A percentile compares a stretch with the other conserved stretches of the same genome.
phyloP scores from a whole-genome alignment of 2,888 invertebrate species.

The Drosophila paracracens region DNA sequence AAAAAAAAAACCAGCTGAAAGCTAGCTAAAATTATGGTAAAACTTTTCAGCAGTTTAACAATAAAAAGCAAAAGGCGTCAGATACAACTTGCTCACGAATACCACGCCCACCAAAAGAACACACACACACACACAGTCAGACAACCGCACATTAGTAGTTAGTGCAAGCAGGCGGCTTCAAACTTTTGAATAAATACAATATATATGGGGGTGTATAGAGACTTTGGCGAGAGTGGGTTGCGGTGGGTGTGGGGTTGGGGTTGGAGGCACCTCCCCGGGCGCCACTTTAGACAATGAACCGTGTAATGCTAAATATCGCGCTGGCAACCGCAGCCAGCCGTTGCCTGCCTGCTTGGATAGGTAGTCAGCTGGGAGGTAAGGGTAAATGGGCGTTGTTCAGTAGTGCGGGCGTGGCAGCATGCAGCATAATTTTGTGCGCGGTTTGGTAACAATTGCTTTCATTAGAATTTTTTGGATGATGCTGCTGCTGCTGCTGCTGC shows the following conservation, averaged over 20 bases:
- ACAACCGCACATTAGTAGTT: conserved; percentile 79
- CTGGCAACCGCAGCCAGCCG: conserved; percentile 72
- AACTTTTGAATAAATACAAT: conserved; percentile 80
- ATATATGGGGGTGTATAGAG: conserved; percentile 26
- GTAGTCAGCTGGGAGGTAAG: neutral
- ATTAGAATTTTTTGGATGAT: conserved; percentile 70
- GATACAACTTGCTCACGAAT: conserved; percentile 66
- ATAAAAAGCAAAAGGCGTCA: conserved; percentile 79
- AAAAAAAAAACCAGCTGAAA: conserved; percentile 36
- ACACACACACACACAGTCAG: conserved; percentile 19
- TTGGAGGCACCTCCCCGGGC: conserved; percentile 59
- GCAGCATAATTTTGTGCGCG: conserved; percentile 79
- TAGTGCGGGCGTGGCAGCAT: conserved; percentile 53
- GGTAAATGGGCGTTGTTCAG: neutral
- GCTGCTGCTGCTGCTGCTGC: conserved; percentile 8
- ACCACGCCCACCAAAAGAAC: conserved; percentile 54
- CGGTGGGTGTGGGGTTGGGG: neutral
- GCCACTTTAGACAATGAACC: conserved; percentile 81
- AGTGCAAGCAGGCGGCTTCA: conserved; percentile 78
- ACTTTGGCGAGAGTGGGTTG: conserved; percentile 1
- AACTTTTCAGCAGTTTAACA: conserved; percentile 77
- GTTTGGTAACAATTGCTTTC: conserved; percentile 81
- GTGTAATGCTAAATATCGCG: conserved; percentile 79
- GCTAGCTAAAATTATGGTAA: conserved; percentile 68
- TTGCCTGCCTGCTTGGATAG: conserved; percentile 27